phyloP scores from a whole-genome alignment of 2,113 vertebrate genomes.

The Podiceps cristatus region DNA sequence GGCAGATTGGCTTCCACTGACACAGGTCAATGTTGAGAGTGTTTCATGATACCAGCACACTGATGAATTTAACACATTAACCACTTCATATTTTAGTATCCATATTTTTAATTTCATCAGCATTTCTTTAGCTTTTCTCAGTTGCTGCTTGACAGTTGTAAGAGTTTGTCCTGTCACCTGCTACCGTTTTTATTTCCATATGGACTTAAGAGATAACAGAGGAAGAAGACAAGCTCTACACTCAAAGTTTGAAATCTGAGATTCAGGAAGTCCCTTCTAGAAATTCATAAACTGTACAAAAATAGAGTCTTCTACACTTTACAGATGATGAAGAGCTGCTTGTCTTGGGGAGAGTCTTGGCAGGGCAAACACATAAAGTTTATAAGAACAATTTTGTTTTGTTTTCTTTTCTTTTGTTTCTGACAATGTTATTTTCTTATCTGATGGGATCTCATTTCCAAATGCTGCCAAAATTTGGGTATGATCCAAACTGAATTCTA shows the following conservation, averaged over 20 bases:
- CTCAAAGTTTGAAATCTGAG: not conserved
- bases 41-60: not conserved
- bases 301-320: not conserved
- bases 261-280: not conserved
- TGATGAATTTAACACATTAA: not conserved
- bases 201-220: not conserved
- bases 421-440: not conserved
- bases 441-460: not conserved
- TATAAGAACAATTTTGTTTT: not conserved
- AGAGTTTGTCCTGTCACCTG: not conserved
- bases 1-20: not conserved
- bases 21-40: not conserved
- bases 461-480: not conserved
- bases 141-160: not conserved
- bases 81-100: not conserved
- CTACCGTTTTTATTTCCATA: not conserved
- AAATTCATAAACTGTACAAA: not conserved
- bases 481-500: not conserved
- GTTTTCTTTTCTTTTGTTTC: not conserved
- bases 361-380: not conserved
- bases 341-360: not conserved
- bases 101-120: not conserved
- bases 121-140: not conserved
- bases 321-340: not conserved
- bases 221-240: not conserved